Evolutionary conservation across 30 jellyfish, hydroid and myxozoan species (phyloP).

Genomic region (Chironex yamaguchii): DNA sequence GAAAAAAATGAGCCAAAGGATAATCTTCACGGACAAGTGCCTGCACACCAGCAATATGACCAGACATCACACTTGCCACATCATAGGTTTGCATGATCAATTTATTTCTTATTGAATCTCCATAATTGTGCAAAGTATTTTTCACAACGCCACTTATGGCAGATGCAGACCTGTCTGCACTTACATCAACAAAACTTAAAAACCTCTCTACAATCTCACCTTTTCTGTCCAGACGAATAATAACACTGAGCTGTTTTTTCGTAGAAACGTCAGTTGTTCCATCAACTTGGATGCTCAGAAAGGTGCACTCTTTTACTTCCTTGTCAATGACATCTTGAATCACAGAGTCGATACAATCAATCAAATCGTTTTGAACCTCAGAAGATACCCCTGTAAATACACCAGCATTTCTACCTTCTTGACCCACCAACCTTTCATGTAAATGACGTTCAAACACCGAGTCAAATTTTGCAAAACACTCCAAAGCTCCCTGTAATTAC

Average conservation of each 20-base stretch:
- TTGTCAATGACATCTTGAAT: slow-evolving; percentile 25
- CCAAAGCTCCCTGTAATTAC: slow-evolving; percentile 54
- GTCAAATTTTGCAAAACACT: slow-evolving; percentile 41
- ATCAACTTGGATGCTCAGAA: slow-evolving; percentile 56
- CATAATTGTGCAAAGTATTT: background rate
- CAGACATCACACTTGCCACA: slow-evolving; percentile 60
- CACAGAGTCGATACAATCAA: slow-evolving; percentile 3
- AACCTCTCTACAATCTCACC: slow-evolving; percentile 40
- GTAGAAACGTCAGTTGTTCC: slow-evolving; percentile 66
- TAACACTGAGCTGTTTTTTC: slow-evolving; percentile 49
- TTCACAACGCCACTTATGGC: slow-evolving; percentile 47
- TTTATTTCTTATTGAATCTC: slow-evolving; percentile 34
- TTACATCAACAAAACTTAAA: slow-evolving; percentile 19
- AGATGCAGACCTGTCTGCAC: slow-evolving; percentile 35
- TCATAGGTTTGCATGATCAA: slow-evolving; percentile 61
- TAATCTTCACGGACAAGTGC: slow-evolving; percentile 45
- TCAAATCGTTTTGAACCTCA: slow-evolving; percentile 59
- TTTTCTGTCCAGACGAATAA: slow-evolving; percentile 4
- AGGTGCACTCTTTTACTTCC: slow-evolving; percentile 26
- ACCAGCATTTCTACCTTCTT: slow-evolving; percentile 30
- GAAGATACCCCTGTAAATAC: slow-evolving; percentile 69
- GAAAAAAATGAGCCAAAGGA: slow-evolving; percentile 27
- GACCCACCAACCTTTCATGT: slow-evolving; percentile 26
- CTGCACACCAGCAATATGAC: slow-evolving; percentile 54
- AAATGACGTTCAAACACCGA: slow-evolving; percentile 59